phyloP scores from a whole-genome alignment of 1,140 invertebrate genomes.

The Semibalanus balanoides region DNA sequence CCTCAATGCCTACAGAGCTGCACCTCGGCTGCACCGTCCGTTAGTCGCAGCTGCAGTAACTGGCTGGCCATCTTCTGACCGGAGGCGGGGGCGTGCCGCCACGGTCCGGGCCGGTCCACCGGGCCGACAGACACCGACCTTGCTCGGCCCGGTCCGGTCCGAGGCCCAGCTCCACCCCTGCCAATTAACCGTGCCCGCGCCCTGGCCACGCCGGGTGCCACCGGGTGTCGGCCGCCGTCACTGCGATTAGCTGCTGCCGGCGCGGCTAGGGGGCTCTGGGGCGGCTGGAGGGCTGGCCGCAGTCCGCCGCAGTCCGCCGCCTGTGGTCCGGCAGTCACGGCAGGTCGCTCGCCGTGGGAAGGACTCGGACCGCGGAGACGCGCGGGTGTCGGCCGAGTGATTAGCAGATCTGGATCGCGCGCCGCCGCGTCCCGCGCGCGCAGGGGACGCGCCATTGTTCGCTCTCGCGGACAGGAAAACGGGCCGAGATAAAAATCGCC shows the following conservation, averaged over 20 bases:
- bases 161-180: no score
- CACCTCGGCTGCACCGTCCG: no score
- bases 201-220: no score
- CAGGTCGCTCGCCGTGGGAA: neutral
- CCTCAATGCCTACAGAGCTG: no score
- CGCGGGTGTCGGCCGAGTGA: neutral
- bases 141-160: neutral
- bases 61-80: neutral
- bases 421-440: no score
- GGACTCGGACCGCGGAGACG: neutral
- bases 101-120: no score
- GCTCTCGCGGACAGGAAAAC: neutral
- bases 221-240: neutral
- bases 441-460: neutral
- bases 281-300: no score
- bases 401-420: neutral
- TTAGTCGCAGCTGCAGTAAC: neutral
- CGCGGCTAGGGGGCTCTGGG: no score
- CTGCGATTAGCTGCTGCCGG: no score
- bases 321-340: no score
- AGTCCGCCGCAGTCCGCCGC: no score
- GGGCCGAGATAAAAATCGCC: neutral
- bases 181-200: neutral
- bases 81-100: no score
- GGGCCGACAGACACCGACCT: neutral